A percentile compares a stretch with the other conserved stretches of the same genome.
These are phyloP conservation scores for Sarcophaga peregrina DNA, from an alignment of 1,140 invertebrate species.

Conservation along the genomic window DNA sequence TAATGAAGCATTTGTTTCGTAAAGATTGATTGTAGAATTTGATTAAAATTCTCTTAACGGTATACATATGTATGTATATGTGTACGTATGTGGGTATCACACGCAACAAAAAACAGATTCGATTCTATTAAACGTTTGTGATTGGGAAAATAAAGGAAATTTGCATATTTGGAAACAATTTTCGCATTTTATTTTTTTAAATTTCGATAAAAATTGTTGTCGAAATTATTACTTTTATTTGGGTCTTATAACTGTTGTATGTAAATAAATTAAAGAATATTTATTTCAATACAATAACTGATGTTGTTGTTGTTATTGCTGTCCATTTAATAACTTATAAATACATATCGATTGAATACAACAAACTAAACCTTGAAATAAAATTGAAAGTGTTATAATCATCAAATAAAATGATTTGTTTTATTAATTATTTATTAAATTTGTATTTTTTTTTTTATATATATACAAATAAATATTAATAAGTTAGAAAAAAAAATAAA, in stretches of 20 bases:
- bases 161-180: not conserved
- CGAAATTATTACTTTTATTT: not conserved
- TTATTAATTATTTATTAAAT: not conserved
- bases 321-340: not conserved
- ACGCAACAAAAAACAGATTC: too few species aligned
- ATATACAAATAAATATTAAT: not conserved
- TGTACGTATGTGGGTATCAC: too few species aligned
- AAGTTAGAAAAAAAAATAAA: not conserved
- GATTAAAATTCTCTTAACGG: not conserved
- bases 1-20: too few species aligned
- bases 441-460: not conserved
- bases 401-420: slow-evolving; percentile 20
- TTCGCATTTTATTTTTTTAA: not conserved
- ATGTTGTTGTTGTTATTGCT: not conserved
- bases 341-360: not conserved
- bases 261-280: not conserved
- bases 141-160: not conserved
- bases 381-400: slow-evolving; percentile 39
- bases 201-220: not conserved
- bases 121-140: too few species aligned
- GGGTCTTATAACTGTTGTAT: not conserved
- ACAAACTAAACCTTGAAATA: not conserved
- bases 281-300: not conserved
- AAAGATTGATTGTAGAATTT: too few species aligned
- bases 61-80: too few species aligned